Percentiles rank a stretch among this genome's conserved stretches.
These are phyloP conservation scores for Rhea pennata DNA, from an alignment of 2,113 vertebrate species.

Conservation along the genomic window DNA sequence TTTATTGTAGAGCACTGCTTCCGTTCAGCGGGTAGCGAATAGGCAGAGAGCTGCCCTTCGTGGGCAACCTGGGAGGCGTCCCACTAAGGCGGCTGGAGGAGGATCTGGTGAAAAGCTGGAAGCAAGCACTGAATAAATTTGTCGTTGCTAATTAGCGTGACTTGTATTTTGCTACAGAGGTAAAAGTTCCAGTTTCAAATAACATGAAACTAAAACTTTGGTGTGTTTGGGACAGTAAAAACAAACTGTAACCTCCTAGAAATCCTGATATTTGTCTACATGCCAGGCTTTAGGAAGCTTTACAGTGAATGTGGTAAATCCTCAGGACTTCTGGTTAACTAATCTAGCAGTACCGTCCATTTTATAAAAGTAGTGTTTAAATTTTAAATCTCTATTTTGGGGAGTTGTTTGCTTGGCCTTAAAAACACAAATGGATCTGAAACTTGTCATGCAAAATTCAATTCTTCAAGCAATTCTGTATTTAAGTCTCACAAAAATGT, in stretches of 20 bases:
- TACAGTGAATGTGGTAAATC: background rate
- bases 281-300: background rate
- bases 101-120: background rate
- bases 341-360: background rate
- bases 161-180: background rate
- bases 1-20: background rate
- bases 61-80: background rate
- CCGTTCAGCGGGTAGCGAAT: background rate
- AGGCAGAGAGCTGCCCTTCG: too few species aligned
- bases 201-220: background rate
- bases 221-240: background rate
- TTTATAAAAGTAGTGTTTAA: background rate
- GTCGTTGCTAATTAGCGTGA: background rate
- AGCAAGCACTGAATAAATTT: background rate
- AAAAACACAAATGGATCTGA: constrained; percentile 3
- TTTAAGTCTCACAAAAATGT: background rate
- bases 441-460: constrained; percentile 4
- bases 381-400: background rate
- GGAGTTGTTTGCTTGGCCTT: constrained; percentile 12
- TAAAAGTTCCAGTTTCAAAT: background rate
- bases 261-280: background rate
- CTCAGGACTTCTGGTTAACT: background rate
- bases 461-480: background rate
- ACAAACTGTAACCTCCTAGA: background rate
- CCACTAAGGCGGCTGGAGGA: background rate